These are phyloP conservation scores for Brachionus rotundiformis DNA, from an alignment of 1,140 invertebrate genomes.

Conservation along the genomic window DNA sequence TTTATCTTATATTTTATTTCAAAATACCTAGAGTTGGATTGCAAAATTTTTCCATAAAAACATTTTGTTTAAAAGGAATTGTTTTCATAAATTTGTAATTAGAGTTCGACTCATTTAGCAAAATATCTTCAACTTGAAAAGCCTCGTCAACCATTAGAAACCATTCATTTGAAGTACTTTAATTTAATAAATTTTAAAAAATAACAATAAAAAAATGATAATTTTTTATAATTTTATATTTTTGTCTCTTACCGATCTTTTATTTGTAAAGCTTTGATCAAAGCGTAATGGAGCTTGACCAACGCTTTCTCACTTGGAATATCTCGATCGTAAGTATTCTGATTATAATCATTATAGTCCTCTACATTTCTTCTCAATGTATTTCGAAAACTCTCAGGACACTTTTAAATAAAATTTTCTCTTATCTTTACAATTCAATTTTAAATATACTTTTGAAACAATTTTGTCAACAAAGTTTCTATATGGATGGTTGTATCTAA, in stretches of 20 bases:
- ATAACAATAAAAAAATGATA: too few species aligned
- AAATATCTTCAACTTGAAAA: constrained; percentile 79
- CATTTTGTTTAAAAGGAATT: constrained; percentile 67
- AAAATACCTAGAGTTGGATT: constrained; percentile 51
- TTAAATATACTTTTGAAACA: constrained; percentile 74
- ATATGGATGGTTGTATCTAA: constrained; percentile 64
- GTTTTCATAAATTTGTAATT: constrained; percentile 72
- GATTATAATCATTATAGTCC: constrained; percentile 60
- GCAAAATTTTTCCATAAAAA: constrained; percentile 53
- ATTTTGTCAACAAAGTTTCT: constrained; percentile 75
- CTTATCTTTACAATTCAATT: constrained; percentile 45
- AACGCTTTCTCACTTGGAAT: constrained; percentile 64
- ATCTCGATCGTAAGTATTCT: constrained; percentile 69
- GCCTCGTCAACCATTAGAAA: constrained; percentile 76
- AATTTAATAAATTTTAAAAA: too few species aligned
- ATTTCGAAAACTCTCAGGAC: constrained; percentile 60
- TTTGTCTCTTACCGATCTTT: neutral
- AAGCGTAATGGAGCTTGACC: constrained; percentile 73
- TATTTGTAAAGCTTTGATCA: constrained; percentile 63
- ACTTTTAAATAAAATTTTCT: constrained; percentile 55
- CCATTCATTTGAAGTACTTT: constrained; percentile 86
- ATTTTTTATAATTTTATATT: too few species aligned
- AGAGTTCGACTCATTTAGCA: constrained; percentile 75
- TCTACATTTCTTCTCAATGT: constrained; percentile 57
- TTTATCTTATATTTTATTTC: too few species aligned